phyloP scores from a whole-genome alignment of 2,888 invertebrate genomes.

The Cataglyphis rosenhaueri region DNA sequence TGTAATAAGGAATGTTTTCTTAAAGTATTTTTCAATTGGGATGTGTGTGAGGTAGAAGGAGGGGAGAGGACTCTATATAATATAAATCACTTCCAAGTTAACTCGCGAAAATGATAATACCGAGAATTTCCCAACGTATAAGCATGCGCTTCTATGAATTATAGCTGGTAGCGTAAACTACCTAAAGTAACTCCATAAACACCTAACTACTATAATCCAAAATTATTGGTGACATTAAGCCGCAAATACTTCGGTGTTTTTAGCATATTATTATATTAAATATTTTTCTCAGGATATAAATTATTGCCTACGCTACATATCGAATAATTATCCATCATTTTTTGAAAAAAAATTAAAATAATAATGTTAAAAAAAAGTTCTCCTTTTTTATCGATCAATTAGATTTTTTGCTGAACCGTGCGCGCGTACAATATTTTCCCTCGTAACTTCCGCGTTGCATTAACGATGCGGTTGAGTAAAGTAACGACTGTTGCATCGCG shows the following conservation, averaged over 20 bases:
- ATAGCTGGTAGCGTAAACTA: slow-evolving; percentile 31
- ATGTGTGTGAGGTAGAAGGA: not conserved
- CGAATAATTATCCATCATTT: not conserved
- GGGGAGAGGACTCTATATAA: not conserved
- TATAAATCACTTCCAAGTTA: slow-evolving; percentile 30
- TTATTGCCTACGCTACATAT: not conserved
- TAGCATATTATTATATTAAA: not conserved
- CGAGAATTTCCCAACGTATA: slow-evolving; percentile 35
- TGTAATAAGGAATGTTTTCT: not conserved
- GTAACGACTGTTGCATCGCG: slow-evolving; percentile 9
- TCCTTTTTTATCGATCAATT: not conserved
- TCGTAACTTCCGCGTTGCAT: slow-evolving; percentile 15
- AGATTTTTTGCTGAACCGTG: not conserved
- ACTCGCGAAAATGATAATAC: slow-evolving; percentile 47
- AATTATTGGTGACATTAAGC: slow-evolving; percentile 39
- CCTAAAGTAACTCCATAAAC: slow-evolving; percentile 50
- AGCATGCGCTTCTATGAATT: slow-evolving; percentile 39
- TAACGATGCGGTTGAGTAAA: slow-evolving; percentile 35
- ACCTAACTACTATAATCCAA: slow-evolving; percentile 43
- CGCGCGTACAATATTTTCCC: not conserved
- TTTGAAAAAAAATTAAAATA: not conserved
- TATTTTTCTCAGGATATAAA: not conserved
- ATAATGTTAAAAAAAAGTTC: not conserved
- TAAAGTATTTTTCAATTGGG: not conserved
- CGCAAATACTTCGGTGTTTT: slow-evolving; percentile 17